A percentile compares a stretch with the other conserved stretches of the same genome.
Evolutionary conservation across 2,113 vertebrate species (phyloP).

Genomic region (Heteronetta atricapilla): DNA sequence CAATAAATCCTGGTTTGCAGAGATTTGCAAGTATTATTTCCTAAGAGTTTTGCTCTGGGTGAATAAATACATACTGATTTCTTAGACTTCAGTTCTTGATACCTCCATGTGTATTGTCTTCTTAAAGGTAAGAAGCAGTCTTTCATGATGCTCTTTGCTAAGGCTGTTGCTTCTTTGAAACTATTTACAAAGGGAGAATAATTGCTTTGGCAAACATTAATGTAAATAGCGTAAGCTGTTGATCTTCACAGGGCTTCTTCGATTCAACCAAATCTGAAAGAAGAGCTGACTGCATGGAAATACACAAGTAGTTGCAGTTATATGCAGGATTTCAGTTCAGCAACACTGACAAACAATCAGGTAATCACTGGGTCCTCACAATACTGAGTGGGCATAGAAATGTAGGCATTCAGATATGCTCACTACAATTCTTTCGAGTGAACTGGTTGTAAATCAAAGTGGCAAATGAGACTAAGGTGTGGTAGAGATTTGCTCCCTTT

Average conservation of each 20-base stretch:
- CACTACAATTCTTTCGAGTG: background rate
- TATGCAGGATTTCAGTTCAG: background rate
- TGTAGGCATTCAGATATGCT: background rate
- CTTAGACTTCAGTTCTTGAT: fast-evolving
- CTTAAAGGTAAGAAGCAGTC: background rate
- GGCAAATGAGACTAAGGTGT: background rate
- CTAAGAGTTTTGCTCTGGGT: background rate
- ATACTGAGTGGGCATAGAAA: background rate
- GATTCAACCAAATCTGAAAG: background rate
- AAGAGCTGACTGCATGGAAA: background rate
- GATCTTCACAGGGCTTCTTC: background rate
- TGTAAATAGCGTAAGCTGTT: background rate
- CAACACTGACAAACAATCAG: background rate
- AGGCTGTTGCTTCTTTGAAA: background rate
- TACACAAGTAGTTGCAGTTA: background rate
- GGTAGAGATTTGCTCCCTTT: background rate
- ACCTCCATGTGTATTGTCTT: background rate
- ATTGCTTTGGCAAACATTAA: background rate
- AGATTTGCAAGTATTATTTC: background rate
- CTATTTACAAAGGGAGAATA: background rate
- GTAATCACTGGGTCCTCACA: background rate
- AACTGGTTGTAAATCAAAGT: background rate
- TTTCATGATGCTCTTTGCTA: background rate
- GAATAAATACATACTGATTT: background rate
- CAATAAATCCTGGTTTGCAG: background rate